Evolutionary conservation across 1,140 invertebrate genomes (phyloP).

Genomic region (Lepidurus apus): DNA sequence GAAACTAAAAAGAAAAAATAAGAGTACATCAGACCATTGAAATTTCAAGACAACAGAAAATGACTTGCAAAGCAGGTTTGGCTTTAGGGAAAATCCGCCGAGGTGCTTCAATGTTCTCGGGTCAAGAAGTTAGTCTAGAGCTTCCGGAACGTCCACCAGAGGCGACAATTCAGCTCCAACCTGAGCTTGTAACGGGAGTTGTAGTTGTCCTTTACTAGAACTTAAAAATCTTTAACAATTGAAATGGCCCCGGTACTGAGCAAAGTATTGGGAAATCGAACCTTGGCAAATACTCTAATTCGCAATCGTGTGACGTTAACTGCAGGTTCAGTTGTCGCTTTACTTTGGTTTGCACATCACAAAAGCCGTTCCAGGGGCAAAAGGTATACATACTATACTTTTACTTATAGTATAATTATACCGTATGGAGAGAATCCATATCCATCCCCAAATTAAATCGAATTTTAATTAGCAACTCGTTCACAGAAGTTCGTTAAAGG

Average conservation of each 20-base stretch:
- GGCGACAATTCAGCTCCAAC: not conserved
- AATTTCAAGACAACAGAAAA: too few relatives aligned
- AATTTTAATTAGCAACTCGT: too few relatives aligned
- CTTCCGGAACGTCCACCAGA: too few relatives aligned
- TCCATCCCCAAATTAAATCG: too few relatives aligned
- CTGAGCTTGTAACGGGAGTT: not conserved
- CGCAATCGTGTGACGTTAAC: slow-evolving; percentile 23
- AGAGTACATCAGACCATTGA: too few relatives aligned
- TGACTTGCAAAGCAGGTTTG: too few relatives aligned
- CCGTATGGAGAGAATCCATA: too few relatives aligned
- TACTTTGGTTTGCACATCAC: slow-evolving; percentile 30
- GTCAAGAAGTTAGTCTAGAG: too few relatives aligned
- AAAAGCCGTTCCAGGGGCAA: slow-evolving; percentile 27
- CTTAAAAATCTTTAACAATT: not conserved
- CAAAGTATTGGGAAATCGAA: slow-evolving; percentile 23
- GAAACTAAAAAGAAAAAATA: too few relatives aligned
- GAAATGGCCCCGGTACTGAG: slow-evolving; percentile 32
- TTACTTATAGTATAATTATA: not conserved
- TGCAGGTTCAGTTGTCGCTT: slow-evolving; percentile 16
- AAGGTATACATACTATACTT: slow-evolving; percentile 22
- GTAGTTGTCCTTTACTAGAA: not conserved
- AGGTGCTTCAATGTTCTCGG: too few relatives aligned
- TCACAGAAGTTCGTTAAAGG: too few relatives aligned
- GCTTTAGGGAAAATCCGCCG: too few relatives aligned
- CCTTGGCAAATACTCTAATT: not conserved